Evolutionary conservation across 2,888 invertebrate species (phyloP), one percentile per base, ranked within the genome.

Genomic region (Volucella inanis): DNA sequence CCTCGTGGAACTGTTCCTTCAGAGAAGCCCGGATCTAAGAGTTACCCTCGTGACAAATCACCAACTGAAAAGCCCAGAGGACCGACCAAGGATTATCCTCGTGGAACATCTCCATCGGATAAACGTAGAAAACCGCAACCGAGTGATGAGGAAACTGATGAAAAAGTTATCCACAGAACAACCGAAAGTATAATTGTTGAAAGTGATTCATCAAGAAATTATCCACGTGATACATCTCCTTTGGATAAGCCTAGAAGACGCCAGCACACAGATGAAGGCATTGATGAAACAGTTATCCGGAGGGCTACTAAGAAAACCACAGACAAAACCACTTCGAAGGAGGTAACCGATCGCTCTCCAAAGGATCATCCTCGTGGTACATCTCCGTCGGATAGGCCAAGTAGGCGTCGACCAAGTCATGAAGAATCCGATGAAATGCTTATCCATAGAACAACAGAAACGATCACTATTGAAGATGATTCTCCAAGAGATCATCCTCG

Each of bases 91-190:
- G 41, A 8, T 14, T 61, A 41, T 52, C 65, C 57, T 22, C 62
- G 71, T 8, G 57, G 52, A 50, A 72, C 11, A 18, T 61, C 59
- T 61, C 72, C 79, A 50, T 65, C 79, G 8, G 79, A 79, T 41
- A 64, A 59, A 12, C 59, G 12, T 65, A 15, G 43, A 9, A 41
- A 43, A 43, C 59, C 15, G 4, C 55, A 31, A 47, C 65, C 18
- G n/a, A 31, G n/a, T 22, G 72, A 74, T 43, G 61, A 74, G 10
- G n/a, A 3, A 18, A 15, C 31, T 18, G 72, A 47, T 31, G 31
- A 50, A 2, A 38, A 31, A 41, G 43, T 41, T 1, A 12, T 43
- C 3, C 41, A 59, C 14, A 59, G 43, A 18, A 71, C 49, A 6
- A 59, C 41, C 9, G 31, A 71, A 43, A 61, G 61, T 3, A 61